Evolutionary conservation across 2,113 vertebrate species (phyloP).

Genomic region (Menura novaehollandiae): DNA sequence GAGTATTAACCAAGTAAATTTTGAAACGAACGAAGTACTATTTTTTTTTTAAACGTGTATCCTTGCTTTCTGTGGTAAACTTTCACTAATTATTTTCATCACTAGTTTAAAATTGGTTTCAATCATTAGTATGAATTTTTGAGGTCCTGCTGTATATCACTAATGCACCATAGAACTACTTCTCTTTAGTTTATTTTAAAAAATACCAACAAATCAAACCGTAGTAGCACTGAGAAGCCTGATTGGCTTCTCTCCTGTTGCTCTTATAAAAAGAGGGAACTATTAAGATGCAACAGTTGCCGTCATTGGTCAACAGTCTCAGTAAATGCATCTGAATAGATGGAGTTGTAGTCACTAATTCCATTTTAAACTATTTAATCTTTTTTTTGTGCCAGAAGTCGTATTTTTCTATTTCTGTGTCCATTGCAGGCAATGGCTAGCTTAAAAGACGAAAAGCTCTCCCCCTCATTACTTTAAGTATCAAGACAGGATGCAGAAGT

Average conservation of each 20-base stretch:
- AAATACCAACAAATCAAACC: neutral
- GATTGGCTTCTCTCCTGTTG: constrained; percentile 24
- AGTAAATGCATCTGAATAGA: neutral
- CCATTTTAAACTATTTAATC: constrained; percentile 51
- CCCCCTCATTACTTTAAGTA: neutral
- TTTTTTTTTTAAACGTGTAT: constrained; percentile 9
- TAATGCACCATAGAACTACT: neutral
- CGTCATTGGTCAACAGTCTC: constrained; percentile 18
- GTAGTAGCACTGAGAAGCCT: constrained; percentile 11
- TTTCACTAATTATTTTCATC: constrained; percentile 11
- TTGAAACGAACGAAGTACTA: constrained; percentile 40
- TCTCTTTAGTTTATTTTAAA: neutral
- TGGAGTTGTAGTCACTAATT: constrained; percentile 32
- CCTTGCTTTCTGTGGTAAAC: constrained; percentile 24
- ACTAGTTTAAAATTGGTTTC: neutral
- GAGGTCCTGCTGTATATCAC: neutral
- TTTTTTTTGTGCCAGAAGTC: constrained; percentile 33
- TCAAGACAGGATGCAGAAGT: neutral
- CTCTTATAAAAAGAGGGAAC: constrained; percentile 27
- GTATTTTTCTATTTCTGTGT: constrained; percentile 61
- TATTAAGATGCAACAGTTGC: neutral
- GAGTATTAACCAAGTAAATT: constrained; percentile 49
- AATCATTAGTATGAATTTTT: neutral
- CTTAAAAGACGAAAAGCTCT: constrained; percentile 15
- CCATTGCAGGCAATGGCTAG: constrained; percentile 74